These are phyloP conservation scores for Spea bombifrons DNA, from an alignment of 2,113 vertebrate species.

Conservation along the genomic window DNA sequence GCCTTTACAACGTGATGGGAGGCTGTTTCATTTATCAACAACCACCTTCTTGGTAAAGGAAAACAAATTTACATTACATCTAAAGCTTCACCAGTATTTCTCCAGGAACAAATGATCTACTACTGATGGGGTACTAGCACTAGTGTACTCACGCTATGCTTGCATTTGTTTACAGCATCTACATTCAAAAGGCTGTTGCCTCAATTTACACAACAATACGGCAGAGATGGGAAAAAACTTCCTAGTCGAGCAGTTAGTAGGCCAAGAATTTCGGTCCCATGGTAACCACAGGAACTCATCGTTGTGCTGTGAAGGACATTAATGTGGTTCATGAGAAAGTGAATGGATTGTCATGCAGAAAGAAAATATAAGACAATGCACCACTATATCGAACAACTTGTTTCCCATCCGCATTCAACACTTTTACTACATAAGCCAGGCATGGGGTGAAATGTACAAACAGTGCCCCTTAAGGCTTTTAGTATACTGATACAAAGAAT, in stretches of 20 bases:
- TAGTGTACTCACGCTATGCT: too few species aligned
- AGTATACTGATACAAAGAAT: not conserved
- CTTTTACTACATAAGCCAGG: constrained; percentile 17
- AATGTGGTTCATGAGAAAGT: constrained; percentile 29
- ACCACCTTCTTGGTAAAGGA: not conserved
- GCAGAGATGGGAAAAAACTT: constrained; percentile 31
- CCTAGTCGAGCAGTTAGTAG: constrained; percentile 24
- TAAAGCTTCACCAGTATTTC: too few species aligned
- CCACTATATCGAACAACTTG: constrained; percentile 35
- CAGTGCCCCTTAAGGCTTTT: not conserved
- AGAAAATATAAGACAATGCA: constrained; percentile 33
- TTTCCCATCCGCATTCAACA: constrained; percentile 24
- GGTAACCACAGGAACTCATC: constrained; percentile 31
- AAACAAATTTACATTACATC: not conserved
- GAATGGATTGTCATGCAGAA: constrained; percentile 29
- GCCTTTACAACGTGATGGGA: too few species aligned
- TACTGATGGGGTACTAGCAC: too few species aligned
- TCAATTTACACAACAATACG: constrained; percentile 44
- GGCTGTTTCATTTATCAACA: too few species aligned
- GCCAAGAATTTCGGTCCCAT: constrained; percentile 36
- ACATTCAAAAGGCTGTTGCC: constrained; percentile 38
- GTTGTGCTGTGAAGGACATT: constrained; percentile 35
- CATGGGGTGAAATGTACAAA: not conserved
- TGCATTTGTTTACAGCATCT: constrained; percentile 7
- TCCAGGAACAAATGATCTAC: too few species aligned